Percentiles rank a stretch among this genome's conserved stretches.
Evolutionary conservation across 2,797 vertebrate species (phyloP).

Genomic region (Alfaro cultratus): DNA sequence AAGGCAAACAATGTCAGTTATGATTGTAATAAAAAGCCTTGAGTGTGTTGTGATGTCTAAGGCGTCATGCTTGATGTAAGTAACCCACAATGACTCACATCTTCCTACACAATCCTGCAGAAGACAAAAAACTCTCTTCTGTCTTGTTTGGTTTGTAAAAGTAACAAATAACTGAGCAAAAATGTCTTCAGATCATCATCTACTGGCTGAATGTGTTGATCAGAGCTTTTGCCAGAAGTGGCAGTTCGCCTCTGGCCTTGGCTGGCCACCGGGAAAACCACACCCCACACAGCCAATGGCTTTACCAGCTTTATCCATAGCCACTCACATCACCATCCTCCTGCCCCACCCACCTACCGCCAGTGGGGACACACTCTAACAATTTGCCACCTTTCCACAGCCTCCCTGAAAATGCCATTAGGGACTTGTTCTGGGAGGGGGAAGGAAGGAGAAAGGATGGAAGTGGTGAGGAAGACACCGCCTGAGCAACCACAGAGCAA

Average conservation of each 20-base stretch:
- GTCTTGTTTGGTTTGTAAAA: conserved; percentile 20
- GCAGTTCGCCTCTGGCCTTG: conserved; percentile 61
- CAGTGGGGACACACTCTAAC: conserved; percentile 64
- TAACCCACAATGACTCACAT: conserved; percentile 17
- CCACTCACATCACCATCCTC: conserved; percentile 62
- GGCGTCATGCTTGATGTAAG: neutral
- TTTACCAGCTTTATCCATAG: conserved; percentile 66
- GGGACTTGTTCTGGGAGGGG: conserved; percentile 62
- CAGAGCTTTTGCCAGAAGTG: conserved; percentile 31
- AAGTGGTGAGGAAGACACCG: conserved; percentile 25
- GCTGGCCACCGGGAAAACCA: conserved; percentile 76
- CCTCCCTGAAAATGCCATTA: conserved; percentile 66
- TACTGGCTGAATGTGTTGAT: conserved; percentile 41
- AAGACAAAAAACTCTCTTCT: neutral
- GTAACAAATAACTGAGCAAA: conserved; percentile 30
- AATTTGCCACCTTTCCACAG: conserved; percentile 65
- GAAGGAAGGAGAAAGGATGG: neutral
- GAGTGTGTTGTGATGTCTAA: neutral
- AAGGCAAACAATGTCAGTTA: conserved; percentile 12
- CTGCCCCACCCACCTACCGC: too few species aligned
- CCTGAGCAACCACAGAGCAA: conserved; percentile 53
- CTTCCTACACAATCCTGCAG: neutral
- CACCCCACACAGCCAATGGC: conserved; percentile 72
- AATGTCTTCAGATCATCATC: conserved; percentile 28
- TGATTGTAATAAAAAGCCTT: conserved; percentile 22